Base-by-base conservation (phyloP, 2,113 vertebrate species). In the Halcyon malimbica region DNA sequence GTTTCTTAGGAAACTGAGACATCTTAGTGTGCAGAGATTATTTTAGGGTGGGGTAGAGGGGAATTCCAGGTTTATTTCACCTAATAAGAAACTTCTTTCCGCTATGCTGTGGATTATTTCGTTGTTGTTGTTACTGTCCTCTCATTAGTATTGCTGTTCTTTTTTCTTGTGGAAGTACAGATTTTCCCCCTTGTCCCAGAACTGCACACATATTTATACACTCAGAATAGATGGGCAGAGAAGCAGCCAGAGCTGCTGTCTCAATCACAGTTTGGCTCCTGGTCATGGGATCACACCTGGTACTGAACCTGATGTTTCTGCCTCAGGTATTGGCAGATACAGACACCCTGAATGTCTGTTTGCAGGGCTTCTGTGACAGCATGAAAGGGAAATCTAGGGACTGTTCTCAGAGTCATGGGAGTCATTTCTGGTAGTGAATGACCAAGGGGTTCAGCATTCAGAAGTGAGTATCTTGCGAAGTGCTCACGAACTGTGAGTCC, bases 1-100 rank as follows among this genome's bases (percentile, higher is more conserved):
- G 76, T 90, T 95, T 80, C 82, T 77, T 46, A 67, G 31, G 70
- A 92, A 92, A 89, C 37, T 16, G 69, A 81, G 67, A 90, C 71
- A 64, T 53, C 50, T 54, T 65, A 88, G 79, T 73, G 48, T 28
- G 50, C 0, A 0, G n/a, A 46, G 56, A 28, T 89, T 88, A 70
- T 67, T 89, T 88, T 83, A 78, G 65, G 89, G 94, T 83, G 86
- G 64, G 86, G 51, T 71, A 88, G 24, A 92, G 24, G 9, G 35
- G 1, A n/a, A 70, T 54, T 86, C 63, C 29, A 73, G 13, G 18
- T 86, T 80, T 90, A 63, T 70, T 83, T 93, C n/a, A 41, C 25
- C 56, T 77, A 20, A 62, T 86, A 56, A 56, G 56, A 83, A 73
- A 41, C 1, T 1, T 1, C 56, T 94, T 85, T 88, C 64, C 6